Conservation (phyloP, 2,888 invertebrate genomes). For the Synanthedon tipuliformis region DNA sequence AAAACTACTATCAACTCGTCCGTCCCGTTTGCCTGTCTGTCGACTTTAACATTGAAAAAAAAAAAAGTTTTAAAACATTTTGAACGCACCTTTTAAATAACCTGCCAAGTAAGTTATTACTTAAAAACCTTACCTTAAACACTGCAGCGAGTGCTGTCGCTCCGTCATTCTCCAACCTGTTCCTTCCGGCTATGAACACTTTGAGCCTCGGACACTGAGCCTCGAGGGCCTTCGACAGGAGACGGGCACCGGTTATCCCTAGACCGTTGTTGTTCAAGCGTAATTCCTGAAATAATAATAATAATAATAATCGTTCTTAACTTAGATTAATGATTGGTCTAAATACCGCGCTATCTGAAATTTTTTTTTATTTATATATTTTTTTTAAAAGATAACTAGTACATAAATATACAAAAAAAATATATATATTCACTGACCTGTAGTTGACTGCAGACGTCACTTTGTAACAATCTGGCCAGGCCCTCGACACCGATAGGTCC, state of each 20-base stretch:
- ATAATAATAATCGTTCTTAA: no score
- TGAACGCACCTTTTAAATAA: no score
- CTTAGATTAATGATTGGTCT: no score
- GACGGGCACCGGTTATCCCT: conserved; percentile 88
- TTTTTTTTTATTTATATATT: no score
- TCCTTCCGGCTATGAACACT: conserved; percentile 92
- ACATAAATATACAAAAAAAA: neutral
- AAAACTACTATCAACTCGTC: no score
- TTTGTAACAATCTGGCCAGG: conserved; percentile 83
- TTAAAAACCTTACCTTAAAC: conserved; percentile 74
- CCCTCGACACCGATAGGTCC: conserved; percentile 95
- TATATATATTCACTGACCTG: conserved; percentile 45
- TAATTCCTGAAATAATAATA: conserved; percentile 75
- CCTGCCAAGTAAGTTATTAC: no score
- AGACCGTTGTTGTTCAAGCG: conserved; percentile 95
- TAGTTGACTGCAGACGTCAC: conserved; percentile 85
- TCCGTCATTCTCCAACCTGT: conserved; percentile 94
- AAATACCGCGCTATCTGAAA: no score
- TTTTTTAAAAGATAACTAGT: no score
- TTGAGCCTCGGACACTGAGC: conserved; percentile 77
- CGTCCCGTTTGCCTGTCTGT: no score
- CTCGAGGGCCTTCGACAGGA: conserved; percentile 80
- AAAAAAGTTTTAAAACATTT: no score
- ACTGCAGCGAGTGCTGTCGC: conserved; percentile 86
- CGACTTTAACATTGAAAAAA: no score